Base-by-base conservation (phyloP, 2,888 invertebrate genomes). In the Papilio protenor region DNA sequence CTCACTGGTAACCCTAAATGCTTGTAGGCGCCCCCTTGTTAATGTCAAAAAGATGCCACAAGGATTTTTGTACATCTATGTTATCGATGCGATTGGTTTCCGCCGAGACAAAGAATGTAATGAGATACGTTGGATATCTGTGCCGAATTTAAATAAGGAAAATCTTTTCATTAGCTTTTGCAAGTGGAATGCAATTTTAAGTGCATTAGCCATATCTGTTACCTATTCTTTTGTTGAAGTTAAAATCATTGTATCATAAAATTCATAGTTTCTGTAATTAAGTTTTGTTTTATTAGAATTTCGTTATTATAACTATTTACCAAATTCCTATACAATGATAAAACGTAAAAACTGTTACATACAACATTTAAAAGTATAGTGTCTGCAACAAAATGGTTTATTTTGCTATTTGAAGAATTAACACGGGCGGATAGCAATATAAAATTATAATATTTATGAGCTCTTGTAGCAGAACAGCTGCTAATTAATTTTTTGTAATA, bases 31-130 rank as follows among this genome's bases (percentile, higher is more conserved):
- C 6, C 40, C 33, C 6, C 40, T 40, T 40, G 8, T 40, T 40
- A 40, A 40, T 40, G 6, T 40, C 40, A 40, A 40, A 40, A 40
- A 40, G 40, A 40, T 40, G 40, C 8, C 40, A 40, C 40, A 40
- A 40, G 40, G 40, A 40, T 40, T 40, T 8, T 40, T 8, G 40
- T 40, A 33, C 4, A 33, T 8, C 40, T 40, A 45, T 45, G 59
- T 59, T 59, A 23, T 64, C 18, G 14, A 47, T 14, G 57, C 27
- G 57, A n/a, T 70, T 16, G 76, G 1, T 27, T 70, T 59, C 27
- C 45, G 45, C 27, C 23, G 27, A 27, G 64, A 66, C 71, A 71
- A 71, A 52, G 49, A 52, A 71, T 52, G 18, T 71, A 33, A 71
- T 27, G 66, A 66, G 66, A 40, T 40, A 66, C 10, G 40, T 6